Percentiles rank a stretch among this genome's conserved stretches.
Conservation (phyloP, 2,797 vertebrate species). For the Neosalanx taihuensis region DNA sequence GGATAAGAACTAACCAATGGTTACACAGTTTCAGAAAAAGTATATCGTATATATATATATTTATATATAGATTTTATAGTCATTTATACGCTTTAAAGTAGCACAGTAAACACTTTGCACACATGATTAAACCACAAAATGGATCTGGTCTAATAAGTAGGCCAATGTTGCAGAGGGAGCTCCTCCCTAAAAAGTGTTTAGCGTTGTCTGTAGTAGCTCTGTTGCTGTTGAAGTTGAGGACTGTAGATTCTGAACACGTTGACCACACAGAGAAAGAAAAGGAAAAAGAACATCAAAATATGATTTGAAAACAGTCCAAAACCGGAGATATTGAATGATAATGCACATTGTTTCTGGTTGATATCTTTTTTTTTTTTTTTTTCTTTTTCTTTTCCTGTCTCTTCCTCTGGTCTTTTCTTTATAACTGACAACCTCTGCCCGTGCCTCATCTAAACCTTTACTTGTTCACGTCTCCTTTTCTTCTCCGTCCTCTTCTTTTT, state of each 20-base stretch:
- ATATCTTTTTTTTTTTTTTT: constrained; percentile 25
- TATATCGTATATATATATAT: constrained; percentile 79
- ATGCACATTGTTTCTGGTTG: constrained; percentile 77
- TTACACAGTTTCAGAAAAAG: constrained; percentile 93
- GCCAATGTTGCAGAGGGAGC: constrained; percentile 80
- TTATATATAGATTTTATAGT: constrained; percentile 80
- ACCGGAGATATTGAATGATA: constrained; percentile 93
- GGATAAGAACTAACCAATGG: constrained; percentile 76
- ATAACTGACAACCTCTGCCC: background rate
- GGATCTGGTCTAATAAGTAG: constrained; percentile 87
- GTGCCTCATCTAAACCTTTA: background rate
- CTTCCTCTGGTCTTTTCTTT: background rate
- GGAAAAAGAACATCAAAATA: constrained; percentile 77
- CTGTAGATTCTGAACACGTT: constrained; percentile 83
- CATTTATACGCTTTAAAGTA: constrained; percentile 97
- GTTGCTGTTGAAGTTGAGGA: constrained; percentile 80
- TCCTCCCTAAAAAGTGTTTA: constrained; percentile 22
- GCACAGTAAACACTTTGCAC: constrained; percentile 99
- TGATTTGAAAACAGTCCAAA: constrained; percentile 91
- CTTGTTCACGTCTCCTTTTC: background rate
- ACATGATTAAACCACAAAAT: constrained; percentile 99
- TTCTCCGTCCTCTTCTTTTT: constrained; percentile 14
- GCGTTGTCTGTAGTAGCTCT: constrained; percentile 33
- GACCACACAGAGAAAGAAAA: constrained; percentile 93
- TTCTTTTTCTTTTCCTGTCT: background rate